Conservation (phyloP, 1,140 invertebrate genomes). For the Phymorhynchus buccinoides region DNA sequence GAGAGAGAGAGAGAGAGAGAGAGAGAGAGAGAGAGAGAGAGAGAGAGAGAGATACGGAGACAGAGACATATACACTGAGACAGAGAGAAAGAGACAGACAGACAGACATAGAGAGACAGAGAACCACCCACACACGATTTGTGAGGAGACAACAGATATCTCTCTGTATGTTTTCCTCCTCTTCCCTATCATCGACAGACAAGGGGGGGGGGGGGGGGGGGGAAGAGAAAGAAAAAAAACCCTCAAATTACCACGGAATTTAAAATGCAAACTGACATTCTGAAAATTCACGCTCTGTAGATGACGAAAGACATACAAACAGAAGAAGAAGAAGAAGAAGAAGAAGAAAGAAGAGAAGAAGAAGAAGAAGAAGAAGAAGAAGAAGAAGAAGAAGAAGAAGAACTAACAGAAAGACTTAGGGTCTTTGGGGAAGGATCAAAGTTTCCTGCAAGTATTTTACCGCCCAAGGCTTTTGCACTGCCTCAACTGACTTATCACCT, state of each 20-base stretch:
- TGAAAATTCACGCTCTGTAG: no score
- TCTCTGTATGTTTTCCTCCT: not conserved
- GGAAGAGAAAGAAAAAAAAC: no score
- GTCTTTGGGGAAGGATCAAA: constrained; percentile 21
- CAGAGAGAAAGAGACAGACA: not conserved
- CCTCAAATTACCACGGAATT: no score
- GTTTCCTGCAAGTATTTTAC: not conserved
- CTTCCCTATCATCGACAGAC: not conserved
- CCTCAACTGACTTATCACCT: constrained; percentile 42
- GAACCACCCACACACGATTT: no score
- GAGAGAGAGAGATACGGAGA: not conserved
- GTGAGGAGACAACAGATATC: not conserved
- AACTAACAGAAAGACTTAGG: not conserved
- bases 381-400: no score
- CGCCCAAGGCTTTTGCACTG: constrained; percentile 29
- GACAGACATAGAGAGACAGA: not conserved
- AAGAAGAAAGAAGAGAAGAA: no score
- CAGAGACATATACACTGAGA: no score
- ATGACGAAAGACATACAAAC: no score
- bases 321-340: no score
- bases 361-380: no score
- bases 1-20: not conserved
- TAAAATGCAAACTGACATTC: no score
- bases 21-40: not conserved
- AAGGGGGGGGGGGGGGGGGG: no score